A percentile compares a stretch with the other conserved stretches of the same genome.
Evolutionary conservation across 2,888 invertebrate species (phyloP).

Genomic region (Patella pellucida): DNA sequence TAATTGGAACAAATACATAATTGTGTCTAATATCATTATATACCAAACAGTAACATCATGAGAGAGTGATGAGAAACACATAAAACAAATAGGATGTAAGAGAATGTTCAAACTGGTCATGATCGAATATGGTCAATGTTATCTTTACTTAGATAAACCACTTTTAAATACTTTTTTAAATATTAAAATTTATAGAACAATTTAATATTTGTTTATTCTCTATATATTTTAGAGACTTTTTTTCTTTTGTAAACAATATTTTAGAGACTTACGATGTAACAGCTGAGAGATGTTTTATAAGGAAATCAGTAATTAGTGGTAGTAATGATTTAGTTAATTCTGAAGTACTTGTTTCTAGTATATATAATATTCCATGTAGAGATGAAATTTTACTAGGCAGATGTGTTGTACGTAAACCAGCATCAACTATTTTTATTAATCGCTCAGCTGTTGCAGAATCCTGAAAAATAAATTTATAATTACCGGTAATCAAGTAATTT

Average conservation of each 20-base stretch:
- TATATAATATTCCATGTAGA: conserved; percentile 79
- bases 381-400: conserved; percentile 77
- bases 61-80: no score
- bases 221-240: no score
- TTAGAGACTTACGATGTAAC: conserved; percentile 62
- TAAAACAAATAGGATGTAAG: no score
- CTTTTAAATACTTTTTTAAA: no score
- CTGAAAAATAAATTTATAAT: conserved; percentile 51
- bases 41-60: conserved; percentile 6
- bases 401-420: conserved; percentile 77
- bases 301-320: conserved; percentile 69
- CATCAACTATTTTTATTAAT: conserved; percentile 76
- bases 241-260: not conserved
- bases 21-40: not conserved
- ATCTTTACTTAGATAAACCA: no score
- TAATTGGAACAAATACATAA: not conserved
- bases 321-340: conserved; percentile 66
- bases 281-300: conserved; percentile 66
- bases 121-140: no score
- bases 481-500: not conserved
- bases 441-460: conserved; percentile 76
- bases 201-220: no score
- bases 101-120: no score
- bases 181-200: no score
- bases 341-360: conserved; percentile 75